Percentiles rank a stretch among this genome's conserved stretches.
phyloP scores from a whole-genome alignment of 2,888 invertebrate species.

The Drosophila colorata region DNA sequence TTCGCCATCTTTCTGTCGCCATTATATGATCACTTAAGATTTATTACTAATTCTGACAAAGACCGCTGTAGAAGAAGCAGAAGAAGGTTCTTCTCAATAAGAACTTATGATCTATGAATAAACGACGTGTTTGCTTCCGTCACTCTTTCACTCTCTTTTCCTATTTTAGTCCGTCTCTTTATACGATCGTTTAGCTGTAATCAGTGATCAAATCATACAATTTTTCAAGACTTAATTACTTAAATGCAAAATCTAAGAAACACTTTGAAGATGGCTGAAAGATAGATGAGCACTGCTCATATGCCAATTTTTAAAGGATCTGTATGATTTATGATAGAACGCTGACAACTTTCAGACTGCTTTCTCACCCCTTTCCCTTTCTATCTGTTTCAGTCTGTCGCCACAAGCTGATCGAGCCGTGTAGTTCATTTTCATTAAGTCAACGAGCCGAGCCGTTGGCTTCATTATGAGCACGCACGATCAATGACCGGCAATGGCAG shows the following conservation, averaged over 20 bases:
- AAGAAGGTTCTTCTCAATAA: too few relatives aligned
- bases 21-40: not conserved
- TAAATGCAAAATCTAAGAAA: not conserved
- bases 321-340: constrained; percentile 3
- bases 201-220: not conserved
- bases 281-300: not conserved
- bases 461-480: constrained; percentile 75
- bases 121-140: too few relatives aligned
- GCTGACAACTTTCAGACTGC: constrained; percentile 1
- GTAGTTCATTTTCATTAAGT: constrained; percentile 74
- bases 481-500: constrained; percentile 71
- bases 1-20: too few relatives aligned
- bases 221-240: not conserved
- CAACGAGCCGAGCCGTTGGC: constrained; percentile 70
- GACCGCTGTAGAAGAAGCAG: too few relatives aligned
- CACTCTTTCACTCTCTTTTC: too few relatives aligned
- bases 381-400: constrained; percentile 23
- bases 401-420: constrained; percentile 53
- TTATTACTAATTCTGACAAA: too few relatives aligned
- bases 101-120: too few relatives aligned
- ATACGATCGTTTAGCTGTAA: not conserved
- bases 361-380: constrained; percentile 7
- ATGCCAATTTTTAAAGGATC: not conserved
- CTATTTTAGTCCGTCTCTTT: too few relatives aligned
- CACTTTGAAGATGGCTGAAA: too few relatives aligned